Base-by-base conservation (phyloP, 2,888 invertebrate genomes). In the Caenorhabditis panamensis region DNA sequence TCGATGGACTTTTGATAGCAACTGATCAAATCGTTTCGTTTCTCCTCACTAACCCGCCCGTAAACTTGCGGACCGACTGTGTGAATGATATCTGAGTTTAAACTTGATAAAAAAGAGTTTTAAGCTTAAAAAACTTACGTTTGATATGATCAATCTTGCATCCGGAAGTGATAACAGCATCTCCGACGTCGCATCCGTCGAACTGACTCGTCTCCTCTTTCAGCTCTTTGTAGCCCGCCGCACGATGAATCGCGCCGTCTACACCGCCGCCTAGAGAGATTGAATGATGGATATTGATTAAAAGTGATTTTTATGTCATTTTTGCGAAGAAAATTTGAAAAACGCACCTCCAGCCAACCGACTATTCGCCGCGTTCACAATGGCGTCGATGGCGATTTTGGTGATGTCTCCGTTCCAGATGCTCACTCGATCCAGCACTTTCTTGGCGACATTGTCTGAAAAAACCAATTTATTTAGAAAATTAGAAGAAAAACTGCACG, bases 291-390 rank as follows among this genome's bases (percentile, higher is more conserved):
- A n/a, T n/a, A n/a, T n/a, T n/a, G n/a, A n/a, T n/a, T n/a, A n/a
- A n/a, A n/a, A n/a, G n/a, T n/a, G n/a, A n/a, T n/a, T n/a, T n/a
- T n/a, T n/a, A n/a, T 18, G 3, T 24, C 8, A 18, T 20, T 61
- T 61, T 54, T 31, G 54, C 1, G 22, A 26, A 26, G 24, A 54
- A 2, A 54, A 13, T 5, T 4, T 41, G 36, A 16, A 26, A 56
- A 67, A 41, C 2, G 18, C 22, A 31, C 95, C 95, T 26, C 96
- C 96, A 8, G 95, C 95, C 58, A 93, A 91, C 51, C 96, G 92
- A 22, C 92, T 93, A 92, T 96, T 96, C 0, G 96, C 96, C 41
- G 96, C 96, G 93, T 96, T 96, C 0, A 96, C 95, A 87, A 96
- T 95, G 0, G 94, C 95, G 92, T 96, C 95, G 73, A 96, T 93